Evolutionary conservation across 2,113 vertebrate genomes (phyloP).

Genomic region (Narcine bancroftii): DNA sequence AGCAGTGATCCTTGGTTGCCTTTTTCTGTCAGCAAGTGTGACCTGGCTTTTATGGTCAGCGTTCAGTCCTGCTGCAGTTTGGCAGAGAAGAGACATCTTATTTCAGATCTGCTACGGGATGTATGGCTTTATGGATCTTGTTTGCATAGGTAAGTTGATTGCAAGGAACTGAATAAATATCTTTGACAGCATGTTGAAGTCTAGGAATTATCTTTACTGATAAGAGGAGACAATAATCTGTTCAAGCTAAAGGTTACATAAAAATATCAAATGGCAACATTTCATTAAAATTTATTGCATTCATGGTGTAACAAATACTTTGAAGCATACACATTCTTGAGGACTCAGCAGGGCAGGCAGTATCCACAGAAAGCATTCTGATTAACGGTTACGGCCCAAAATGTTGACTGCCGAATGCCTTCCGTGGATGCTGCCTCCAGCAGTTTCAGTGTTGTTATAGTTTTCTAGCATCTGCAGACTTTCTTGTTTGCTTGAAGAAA

Average conservation of each 20-base stretch:
- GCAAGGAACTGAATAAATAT: neutral
- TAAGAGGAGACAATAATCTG: neutral
- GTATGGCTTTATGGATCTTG: slow-evolving; percentile 96
- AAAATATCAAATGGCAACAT: neutral
- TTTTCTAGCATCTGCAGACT: too few relatives aligned
- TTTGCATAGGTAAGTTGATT: slow-evolving; percentile 81
- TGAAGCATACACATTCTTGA: too few relatives aligned
- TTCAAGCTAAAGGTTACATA: neutral
- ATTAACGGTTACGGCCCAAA: too few relatives aligned
- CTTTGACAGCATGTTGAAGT: neutral
- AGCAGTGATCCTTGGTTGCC: slow-evolving; percentile 86
- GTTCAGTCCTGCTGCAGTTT: slow-evolving; percentile 82
- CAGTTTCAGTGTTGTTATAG: too few relatives aligned
- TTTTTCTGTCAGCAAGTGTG: slow-evolving; percentile 88
- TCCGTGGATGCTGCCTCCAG: too few relatives aligned
- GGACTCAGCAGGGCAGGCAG: too few relatives aligned
- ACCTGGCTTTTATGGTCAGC: slow-evolving; percentile 93
- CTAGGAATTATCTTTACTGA: too few relatives aligned
- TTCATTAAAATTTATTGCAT: neutral
- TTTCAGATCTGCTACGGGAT: slow-evolving; percentile 96
- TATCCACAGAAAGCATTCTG: too few relatives aligned
- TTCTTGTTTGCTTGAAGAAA: neutral
- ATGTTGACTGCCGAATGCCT: too few relatives aligned
- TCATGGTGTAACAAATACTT: too few relatives aligned
- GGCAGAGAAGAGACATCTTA: slow-evolving; percentile 88